Percentiles rank a stretch among this genome's conserved stretches.
Evolutionary conservation across 2,888 invertebrate genomes (phyloP).

Genomic region (Ornithoptera alexandrae): DNA sequence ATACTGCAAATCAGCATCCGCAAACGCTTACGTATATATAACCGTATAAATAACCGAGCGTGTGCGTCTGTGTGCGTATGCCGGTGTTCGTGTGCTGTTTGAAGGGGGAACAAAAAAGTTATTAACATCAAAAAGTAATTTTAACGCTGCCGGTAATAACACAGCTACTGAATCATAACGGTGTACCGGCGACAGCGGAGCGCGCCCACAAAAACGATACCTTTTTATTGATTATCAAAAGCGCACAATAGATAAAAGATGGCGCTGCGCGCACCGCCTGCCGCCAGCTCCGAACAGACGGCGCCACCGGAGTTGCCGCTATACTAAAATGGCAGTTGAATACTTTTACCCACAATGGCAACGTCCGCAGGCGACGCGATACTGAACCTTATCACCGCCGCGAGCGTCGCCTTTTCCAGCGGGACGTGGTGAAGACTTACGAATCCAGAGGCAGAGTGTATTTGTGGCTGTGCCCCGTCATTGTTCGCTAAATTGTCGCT

Average conservation of each 20-base stretch:
- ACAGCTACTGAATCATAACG: constrained; percentile 35
- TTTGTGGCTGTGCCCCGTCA: constrained; percentile 76
- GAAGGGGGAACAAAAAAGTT: constrained; percentile 24
- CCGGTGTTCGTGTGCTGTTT: too few species aligned
- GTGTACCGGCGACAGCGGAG: constrained; percentile 33
- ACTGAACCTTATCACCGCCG: constrained; percentile 40
- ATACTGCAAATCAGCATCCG: constrained; percentile 8
- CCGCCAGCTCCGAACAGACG: constrained; percentile 72
- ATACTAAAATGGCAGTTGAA: constrained; percentile 79
- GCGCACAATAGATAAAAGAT: constrained; percentile 75
- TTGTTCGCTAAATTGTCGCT: constrained; percentile 80
- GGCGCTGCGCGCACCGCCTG: constrained; percentile 74
- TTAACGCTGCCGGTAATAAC: constrained; percentile 33
- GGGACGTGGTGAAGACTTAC: constrained; percentile 54
- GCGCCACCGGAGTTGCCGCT: constrained; percentile 77
- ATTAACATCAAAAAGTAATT: constrained; percentile 32
- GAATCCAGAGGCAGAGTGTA: constrained; percentile 68
- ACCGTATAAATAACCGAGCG: constrained; percentile 26
- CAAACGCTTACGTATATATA: constrained; percentile 15
- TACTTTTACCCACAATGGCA: constrained; percentile 69
- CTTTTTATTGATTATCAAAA: constrained; percentile 72
- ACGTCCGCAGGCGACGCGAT: constrained; percentile 36
- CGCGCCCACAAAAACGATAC: constrained; percentile 37
- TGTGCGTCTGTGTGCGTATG: constrained; percentile 8
- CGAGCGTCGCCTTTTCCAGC: constrained; percentile 44